A percentile compares a stretch with the other conserved stretches of the same genome.
phyloP scores from a whole-genome alignment of 2,888 invertebrate genomes.

The Drosophila meridionalis region DNA sequence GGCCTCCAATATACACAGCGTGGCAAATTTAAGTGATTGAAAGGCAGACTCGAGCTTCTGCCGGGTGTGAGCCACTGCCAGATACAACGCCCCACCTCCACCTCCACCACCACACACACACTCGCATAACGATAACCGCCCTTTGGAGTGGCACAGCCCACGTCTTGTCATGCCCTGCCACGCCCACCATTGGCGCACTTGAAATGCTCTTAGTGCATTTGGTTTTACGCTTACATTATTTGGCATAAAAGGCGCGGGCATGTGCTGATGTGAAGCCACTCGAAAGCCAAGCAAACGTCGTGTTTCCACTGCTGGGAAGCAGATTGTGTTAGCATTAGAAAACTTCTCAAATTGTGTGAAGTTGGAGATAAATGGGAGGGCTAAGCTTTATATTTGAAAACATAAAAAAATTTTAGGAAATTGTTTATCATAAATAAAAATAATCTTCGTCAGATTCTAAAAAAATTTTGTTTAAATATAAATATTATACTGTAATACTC shows the following conservation, averaged over 20 bases:
- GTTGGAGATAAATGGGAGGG: too few species aligned
- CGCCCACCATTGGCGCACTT: slow-evolving; percentile 44
- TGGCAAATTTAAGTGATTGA: slow-evolving; percentile 63
- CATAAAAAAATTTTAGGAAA: too few species aligned
- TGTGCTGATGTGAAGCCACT: slow-evolving; percentile 24
- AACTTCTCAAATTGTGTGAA: neutral
- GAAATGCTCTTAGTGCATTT: slow-evolving; percentile 66
- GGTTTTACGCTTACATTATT: slow-evolving; percentile 62
- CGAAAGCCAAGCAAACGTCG: slow-evolving; percentile 2
- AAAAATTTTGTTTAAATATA: too few species aligned
- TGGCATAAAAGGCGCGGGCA: slow-evolving; percentile 41
- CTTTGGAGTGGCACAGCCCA: slow-evolving; percentile 14
- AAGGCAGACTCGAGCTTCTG: slow-evolving; percentile 48
- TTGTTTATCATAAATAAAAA: too few species aligned
- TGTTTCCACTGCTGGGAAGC: slow-evolving; percentile 30
- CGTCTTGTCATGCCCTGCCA: slow-evolving; percentile 4
- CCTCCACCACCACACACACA: neutral
- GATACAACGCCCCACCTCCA: slow-evolving; percentile 2
- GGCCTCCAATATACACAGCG: slow-evolving; percentile 28
- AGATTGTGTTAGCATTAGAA: neutral
- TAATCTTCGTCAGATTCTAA: too few species aligned
- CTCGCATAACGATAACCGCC: slow-evolving; percentile 48
- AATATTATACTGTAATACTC: too few species aligned
- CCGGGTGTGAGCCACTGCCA: slow-evolving; percentile 4
- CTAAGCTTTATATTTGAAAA: too few species aligned